A percentile compares a stretch with the other conserved stretches of the same genome.
phyloP scores from a whole-genome alignment of 2,113 vertebrate genomes.

The Odocoileus virginianus region DNA sequence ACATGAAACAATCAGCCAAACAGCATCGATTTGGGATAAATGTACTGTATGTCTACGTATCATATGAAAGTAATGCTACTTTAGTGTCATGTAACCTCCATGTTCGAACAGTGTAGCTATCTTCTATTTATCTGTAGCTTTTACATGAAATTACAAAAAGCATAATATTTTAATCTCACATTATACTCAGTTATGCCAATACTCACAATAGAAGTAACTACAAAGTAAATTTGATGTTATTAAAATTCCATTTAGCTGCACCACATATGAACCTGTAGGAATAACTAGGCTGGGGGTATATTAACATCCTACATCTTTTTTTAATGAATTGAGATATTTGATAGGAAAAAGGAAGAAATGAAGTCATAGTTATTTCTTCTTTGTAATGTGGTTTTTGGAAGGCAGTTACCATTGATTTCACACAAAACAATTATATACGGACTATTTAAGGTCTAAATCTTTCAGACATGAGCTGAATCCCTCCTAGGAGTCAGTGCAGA shows the following conservation, averaged over 20 bases:
- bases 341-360: background rate
- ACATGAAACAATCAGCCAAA: background rate
- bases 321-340: background rate
- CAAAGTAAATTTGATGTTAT: background rate
- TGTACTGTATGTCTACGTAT: fast-evolving
- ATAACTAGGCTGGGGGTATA: background rate
- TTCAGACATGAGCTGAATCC: background rate
- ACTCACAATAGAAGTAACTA: background rate
- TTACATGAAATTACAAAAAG: background rate
- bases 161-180: background rate
- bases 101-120: background rate
- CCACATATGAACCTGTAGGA: background rate
- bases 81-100: background rate
- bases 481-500: background rate
- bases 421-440: background rate
- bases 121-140: background rate
- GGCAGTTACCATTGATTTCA: background rate
- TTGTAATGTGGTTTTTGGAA: background rate
- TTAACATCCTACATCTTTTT: background rate
- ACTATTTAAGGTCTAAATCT: background rate
- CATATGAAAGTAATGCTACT: background rate
- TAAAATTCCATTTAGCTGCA: background rate
- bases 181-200: background rate
- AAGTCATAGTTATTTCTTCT: background rate
- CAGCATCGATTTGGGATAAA: background rate